Conservation (phyloP, 2,888 invertebrate genomes). For the Apamea monoglypha region DNA sequence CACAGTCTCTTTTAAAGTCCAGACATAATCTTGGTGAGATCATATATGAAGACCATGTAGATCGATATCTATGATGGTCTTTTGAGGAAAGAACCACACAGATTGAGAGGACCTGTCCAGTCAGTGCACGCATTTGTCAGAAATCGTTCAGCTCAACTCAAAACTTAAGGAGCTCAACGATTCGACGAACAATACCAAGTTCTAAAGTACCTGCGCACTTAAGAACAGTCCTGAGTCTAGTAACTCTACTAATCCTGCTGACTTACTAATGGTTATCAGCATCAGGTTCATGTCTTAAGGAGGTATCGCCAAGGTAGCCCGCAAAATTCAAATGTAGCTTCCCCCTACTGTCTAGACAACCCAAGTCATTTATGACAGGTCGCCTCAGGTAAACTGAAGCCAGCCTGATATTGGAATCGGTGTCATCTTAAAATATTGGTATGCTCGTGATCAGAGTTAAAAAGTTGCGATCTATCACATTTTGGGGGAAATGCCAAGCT, state of each 20-base stretch:
- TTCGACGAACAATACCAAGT: too few species aligned
- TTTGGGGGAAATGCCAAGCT: not conserved
- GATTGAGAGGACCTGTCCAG: too few species aligned
- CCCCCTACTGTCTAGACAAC: not conserved
- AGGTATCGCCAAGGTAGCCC: not conserved
- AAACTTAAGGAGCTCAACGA: too few species aligned
- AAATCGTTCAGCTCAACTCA: too few species aligned
- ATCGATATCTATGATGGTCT: too few species aligned
- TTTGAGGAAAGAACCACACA: too few species aligned
- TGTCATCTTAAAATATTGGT: not conserved
- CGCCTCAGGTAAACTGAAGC: not conserved
- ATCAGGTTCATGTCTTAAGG: not conserved
- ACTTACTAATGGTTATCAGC: not conserved
- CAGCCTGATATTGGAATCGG: too few species aligned
- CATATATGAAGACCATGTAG: too few species aligned
- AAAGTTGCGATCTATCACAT: not conserved
- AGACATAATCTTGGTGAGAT: too few species aligned
- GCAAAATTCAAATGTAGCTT: not conserved
- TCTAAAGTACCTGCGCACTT: not conserved
- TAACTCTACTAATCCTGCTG: not conserved
- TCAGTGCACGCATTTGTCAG: too few species aligned
- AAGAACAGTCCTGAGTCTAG: not conserved
- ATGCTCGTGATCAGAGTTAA: not conserved
- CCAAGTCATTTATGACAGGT: not conserved
- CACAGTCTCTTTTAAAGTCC: too few species aligned